phyloP scores from a whole-genome alignment of 2,797 vertebrate genomes.

The Hipposideros larvatus region DNA sequence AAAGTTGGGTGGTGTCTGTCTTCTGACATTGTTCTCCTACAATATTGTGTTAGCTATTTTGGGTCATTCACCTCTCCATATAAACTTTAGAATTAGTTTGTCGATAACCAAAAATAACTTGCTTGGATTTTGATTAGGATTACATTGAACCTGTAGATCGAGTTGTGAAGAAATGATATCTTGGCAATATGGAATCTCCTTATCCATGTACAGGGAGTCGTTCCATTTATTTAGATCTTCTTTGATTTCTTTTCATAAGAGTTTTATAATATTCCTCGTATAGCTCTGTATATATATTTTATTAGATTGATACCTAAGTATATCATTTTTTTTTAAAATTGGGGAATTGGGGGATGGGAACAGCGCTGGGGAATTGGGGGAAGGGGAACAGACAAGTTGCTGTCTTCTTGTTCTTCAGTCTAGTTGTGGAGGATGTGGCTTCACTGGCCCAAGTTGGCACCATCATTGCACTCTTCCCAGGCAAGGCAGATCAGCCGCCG shows the following conservation, averaged over 20 bases:
- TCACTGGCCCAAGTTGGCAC: too few species aligned
- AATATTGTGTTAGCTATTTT: background rate
- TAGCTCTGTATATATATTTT: background rate
- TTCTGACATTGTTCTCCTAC: background rate
- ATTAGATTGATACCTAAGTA: background rate
- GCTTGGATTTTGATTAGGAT: background rate
- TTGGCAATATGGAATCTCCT: background rate
- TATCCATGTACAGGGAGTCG: background rate
- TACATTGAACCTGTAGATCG: background rate
- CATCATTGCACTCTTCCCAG: too few species aligned
- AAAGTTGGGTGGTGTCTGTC: background rate
- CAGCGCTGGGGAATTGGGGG: too few species aligned
- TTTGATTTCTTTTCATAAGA: background rate
- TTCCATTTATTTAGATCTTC: background rate
- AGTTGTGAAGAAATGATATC: background rate
- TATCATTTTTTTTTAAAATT: background rate
- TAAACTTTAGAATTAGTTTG: background rate
- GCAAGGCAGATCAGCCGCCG: too few species aligned
- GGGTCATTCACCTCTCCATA: background rate
- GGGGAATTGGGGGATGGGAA: too few species aligned
- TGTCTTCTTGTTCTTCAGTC: too few species aligned
- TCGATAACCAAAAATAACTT: background rate
- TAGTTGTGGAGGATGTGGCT: too few species aligned
- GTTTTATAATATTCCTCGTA: background rate
- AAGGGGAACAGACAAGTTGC: too few species aligned